Base-by-base conservation (phyloP, 1,140 invertebrate genomes). In the Bradynema listronoti region DNA sequence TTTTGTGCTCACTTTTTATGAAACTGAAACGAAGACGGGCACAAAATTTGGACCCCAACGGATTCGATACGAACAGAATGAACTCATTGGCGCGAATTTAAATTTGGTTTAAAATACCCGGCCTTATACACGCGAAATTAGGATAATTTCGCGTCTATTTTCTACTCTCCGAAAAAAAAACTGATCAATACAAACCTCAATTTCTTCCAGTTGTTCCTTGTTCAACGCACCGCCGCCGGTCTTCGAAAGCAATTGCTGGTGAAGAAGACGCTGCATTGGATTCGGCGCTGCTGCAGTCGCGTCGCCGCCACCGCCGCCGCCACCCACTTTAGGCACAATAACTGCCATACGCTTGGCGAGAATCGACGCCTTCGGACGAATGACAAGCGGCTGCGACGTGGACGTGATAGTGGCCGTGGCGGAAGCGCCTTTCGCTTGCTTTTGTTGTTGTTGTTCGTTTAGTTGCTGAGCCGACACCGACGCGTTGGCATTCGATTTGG, bases 201-300 rank as follows among this genome's bases (percentile, higher is more conserved):
- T 67, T 29, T 71, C 30, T 27, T 42, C 57, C 27, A 67, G 30
- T 52, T 71, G 66, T 24, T 69, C 58, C n/a, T 56, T 67, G 36
- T 61, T 58, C 25, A 63, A 30, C 2, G 68, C 61, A 4, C 63
- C 29, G 63, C 47, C 41, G 45, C 27, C 27, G 27, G 16, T 50
- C 47, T 30, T 50, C 5, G 27, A 50, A 24, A 27, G 36, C 36
- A 43, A 9, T 3, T 22, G 9, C 42, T 3, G 42, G 19, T 43
- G 42, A 3, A 3, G 42, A 9, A 43, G 42, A 11, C 11, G 36
- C 11, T 39, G n/a, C n/a, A n/a, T 19, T 39, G 19, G 42, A 22
- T 43, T 43, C 50, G 58, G 11, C 57, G 58, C 19, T 41, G 39
- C 22, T 42, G 56, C 9, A 49, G 27, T 30, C 36, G 19, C 11